Base-by-base conservation (phyloP, 2,113 vertebrate genomes). In the Nothobranchius furzeri region DNA sequence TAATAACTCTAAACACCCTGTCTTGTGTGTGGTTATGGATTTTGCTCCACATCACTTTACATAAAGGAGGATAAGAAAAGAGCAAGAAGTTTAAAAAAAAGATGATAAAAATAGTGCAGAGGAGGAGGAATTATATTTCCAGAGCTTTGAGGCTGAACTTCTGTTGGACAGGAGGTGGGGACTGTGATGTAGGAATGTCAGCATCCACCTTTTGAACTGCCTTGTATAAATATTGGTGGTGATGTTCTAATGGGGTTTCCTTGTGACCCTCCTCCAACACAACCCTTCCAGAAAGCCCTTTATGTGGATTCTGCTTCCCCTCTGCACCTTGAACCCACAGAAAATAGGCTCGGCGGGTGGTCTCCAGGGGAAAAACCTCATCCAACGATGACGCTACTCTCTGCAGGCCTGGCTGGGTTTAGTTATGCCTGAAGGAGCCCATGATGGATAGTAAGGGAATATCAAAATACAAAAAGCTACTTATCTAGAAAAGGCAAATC, bases 371-470 rank as follows among this genome's bases (percentile, higher is more conserved):
- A 82, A 52, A 86, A 77, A 74, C 64, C 84, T 88, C 85, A 85
- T 85, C 78, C 59, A 54, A 69, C 59, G 78, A 85, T 83, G 84
- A 76, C 63, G 76, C 76, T 82, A 49, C 81, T 85, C 78, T 85
- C 70, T 75, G 75, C 78, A 66, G 49, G 87, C 64, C 68, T 88
- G 87, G 85, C 84, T 88, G 79, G 70, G 70, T 89, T 88, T 83
- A 77, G 83, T 54, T 58, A 71, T 64, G 82, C 80, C 85, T 75
- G 69, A 20, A 52, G 75, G 74, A 73, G 35, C 51, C 46, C 25
- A 64, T 64, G 72, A 72, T 64, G 78, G 70, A 86, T 75, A 83
- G 75, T 57, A 56, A 73, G 82, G 74, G 73, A 77, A 73, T 58
- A 87, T 85, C 73, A 81, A 79, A 74, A 77, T 14, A 75, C 13